Percentiles rank a stretch among this genome's conserved stretches.
Conservation (phyloP, 2,888 invertebrate genomes). For the Andrena haemorrhoa region DNA sequence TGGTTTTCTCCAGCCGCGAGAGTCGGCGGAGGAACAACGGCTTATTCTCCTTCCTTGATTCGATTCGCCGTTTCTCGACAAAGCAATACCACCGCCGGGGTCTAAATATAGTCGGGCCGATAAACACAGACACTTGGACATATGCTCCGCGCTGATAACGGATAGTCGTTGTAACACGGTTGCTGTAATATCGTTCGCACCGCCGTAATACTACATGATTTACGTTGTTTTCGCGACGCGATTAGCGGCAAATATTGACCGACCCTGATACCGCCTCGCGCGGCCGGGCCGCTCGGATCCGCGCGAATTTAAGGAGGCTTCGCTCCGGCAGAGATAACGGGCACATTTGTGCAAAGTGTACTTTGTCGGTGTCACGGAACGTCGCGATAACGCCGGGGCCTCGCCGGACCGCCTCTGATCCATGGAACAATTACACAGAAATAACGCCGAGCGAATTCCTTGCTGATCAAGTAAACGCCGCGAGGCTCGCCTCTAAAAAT, state of each 20-base stretch:
- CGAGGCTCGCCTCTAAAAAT: constrained; percentile 23
- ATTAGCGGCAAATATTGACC: constrained; percentile 59
- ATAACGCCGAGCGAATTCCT: constrained; percentile 32
- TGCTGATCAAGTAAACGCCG: constrained; percentile 40
- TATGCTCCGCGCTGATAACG: constrained; percentile 65
- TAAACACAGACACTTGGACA: constrained; percentile 71
- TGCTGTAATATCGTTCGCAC: constrained; percentile 67
- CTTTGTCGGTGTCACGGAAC: background rate
- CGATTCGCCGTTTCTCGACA: constrained; percentile 60
- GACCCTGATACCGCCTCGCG: constrained; percentile 29
- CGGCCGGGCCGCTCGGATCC: constrained; percentile 27
- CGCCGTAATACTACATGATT: constrained; percentile 67
- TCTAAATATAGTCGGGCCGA: constrained; percentile 68
- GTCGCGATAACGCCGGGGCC: constrained; percentile 24
- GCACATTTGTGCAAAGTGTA: constrained; percentile 31
- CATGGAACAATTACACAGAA: constrained; percentile 37
- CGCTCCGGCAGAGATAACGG: background rate
- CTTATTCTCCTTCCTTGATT: constrained; percentile 57
- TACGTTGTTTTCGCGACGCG: constrained; percentile 61
- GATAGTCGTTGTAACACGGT: constrained; percentile 64
- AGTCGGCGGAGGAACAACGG: constrained; percentile 2
- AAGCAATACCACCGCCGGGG: constrained; percentile 49
- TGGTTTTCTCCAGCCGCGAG: constrained; percentile 3
- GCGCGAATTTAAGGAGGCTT: constrained; percentile 30
- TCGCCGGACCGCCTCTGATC: constrained; percentile 28